phyloP scores from a whole-genome alignment of 2,113 vertebrate species.

The Puntigrus tetrazona region DNA sequence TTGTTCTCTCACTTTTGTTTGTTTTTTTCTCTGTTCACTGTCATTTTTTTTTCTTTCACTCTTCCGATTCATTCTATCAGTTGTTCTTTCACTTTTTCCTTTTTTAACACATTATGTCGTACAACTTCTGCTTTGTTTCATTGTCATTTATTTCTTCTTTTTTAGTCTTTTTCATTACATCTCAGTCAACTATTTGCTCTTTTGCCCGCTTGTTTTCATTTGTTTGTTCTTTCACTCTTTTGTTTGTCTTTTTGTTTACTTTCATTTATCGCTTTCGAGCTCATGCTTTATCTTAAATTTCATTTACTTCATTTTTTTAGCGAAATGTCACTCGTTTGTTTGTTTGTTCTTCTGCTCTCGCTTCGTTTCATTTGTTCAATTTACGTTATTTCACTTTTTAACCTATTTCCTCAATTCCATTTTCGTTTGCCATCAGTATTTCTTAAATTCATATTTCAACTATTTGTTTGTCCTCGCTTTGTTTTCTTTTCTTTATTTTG shows the following conservation, averaged over 20 bases:
- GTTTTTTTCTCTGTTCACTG: not conserved
- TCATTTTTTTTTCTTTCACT: not conserved
- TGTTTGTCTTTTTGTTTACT: not conserved
- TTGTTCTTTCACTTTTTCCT: too few species aligned
- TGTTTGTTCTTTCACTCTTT: not conserved
- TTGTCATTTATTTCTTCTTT: not conserved
- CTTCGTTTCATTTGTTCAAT: too few species aligned
- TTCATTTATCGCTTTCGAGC: too few species aligned
- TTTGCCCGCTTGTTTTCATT: not conserved
- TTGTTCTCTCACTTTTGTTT: not conserved
- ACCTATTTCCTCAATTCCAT: too few species aligned
- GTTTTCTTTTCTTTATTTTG: not conserved
- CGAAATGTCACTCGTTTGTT: not conserved
- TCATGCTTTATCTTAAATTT: too few species aligned
- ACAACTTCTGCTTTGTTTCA: too few species aligned
- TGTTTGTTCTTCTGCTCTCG: not conserved
- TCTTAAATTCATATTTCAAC: too few species aligned
- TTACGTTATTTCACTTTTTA: too few species aligned
- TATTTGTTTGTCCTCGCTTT: not conserved
- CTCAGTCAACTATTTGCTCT: not conserved
- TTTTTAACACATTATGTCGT: too few species aligned
- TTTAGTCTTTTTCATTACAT: not conserved
- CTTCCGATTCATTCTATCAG: too few species aligned
- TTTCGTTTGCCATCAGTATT: too few species aligned
- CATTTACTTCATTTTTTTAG: too few species aligned